Evolutionary conservation across 2,113 vertebrate species (phyloP), one percentile per base, ranked within the genome.

Genomic region (Dicentrarchus labrax): DNA sequence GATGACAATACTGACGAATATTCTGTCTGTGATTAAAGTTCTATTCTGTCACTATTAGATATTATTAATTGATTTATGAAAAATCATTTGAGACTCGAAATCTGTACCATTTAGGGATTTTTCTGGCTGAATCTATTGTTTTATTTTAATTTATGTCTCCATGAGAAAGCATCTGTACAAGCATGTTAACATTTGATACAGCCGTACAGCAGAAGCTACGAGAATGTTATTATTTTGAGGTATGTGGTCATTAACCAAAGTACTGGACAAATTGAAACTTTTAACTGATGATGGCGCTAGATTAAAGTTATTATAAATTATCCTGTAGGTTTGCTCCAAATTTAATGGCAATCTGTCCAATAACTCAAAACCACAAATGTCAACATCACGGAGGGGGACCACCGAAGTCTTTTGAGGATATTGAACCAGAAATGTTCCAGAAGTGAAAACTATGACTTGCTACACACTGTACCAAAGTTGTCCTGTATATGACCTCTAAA

Each of bases 401-500:
- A 13, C 10, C 11, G 9, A 68, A 38, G 2, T 53, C n/a, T 75
- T 50, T 41, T 11, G 1, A 9, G 16, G 17, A 12, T 24, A 24
- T 24, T 51, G 5, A 41, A 54, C 61, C 15, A 66, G 8, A 4
- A 76, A n/a, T 39, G 53, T 24, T 8, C 30, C 16, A 43, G 24
- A 7, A 47, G 51, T 36, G 1, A 64, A 73, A 70, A 65, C 13
- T 60, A 5, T n/a, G 73, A 76, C 59, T 36, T 17, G 41, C 19
- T 61, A 84, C 45, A 70, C 48, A 39, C 1, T 2, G 66, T 43
- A 56, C 41, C 3, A 4, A 13, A 24, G 36, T 17, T 81, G 87
- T 85, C 78, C 87, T 57, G 76, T 4, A 19, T 69, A 68, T 89
- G 87, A 91, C 82, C 89, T 84, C 59, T 16, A 19, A 3, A 13